A percentile compares a stretch with the other conserved stretches of the same genome.
These are phyloP conservation scores for Hemitrygon akajei DNA, from an alignment of 2,797 vertebrate genomes.

Conservation along the genomic window DNA sequence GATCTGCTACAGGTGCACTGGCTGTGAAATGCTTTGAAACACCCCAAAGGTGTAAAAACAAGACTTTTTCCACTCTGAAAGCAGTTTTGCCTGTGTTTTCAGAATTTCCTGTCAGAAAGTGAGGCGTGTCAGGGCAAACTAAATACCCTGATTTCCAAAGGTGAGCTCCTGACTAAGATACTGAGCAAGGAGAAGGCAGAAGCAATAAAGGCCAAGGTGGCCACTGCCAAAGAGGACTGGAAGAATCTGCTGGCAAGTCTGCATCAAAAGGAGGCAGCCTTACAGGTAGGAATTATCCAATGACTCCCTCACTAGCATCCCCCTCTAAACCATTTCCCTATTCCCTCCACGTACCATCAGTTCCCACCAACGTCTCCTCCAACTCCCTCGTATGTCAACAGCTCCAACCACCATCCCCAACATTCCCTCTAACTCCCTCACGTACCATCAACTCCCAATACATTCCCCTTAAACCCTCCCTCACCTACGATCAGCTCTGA, in stretches of 20 bases:
- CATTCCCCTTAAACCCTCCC: no score
- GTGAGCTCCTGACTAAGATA: slow-evolving; percentile 66
- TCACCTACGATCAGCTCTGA: no score
- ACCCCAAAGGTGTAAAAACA: neutral
- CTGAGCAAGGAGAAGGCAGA: slow-evolving; percentile 69
- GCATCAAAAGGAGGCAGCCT: slow-evolving; percentile 69
- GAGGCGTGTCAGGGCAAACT: slow-evolving; percentile 78
- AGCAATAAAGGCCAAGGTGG: slow-evolving; percentile 62
- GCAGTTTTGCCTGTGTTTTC: slow-evolving; percentile 41
- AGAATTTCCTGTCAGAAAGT: slow-evolving; percentile 81
- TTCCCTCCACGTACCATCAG: no score
- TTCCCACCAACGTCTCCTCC: no score
- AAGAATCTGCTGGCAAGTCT: slow-evolving; percentile 76
- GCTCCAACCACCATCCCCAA: no score
- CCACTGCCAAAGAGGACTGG: slow-evolving; percentile 75
- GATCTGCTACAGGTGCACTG: neutral
- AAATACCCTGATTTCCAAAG: slow-evolving; percentile 64
- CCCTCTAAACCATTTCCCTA: no score
- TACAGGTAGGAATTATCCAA: slow-evolving; percentile 63
- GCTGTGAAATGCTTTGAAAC: neutral
- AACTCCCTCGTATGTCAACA: no score
- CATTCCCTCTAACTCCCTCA: no score
- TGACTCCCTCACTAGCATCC: neutral
- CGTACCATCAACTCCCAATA: no score
- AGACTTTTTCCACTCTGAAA: neutral